A percentile compares a stretch with the other conserved stretches of the same genome.
phyloP scores from a whole-genome alignment of 1,140 invertebrate genomes.

The Muscidifurax raptorellus region DNA sequence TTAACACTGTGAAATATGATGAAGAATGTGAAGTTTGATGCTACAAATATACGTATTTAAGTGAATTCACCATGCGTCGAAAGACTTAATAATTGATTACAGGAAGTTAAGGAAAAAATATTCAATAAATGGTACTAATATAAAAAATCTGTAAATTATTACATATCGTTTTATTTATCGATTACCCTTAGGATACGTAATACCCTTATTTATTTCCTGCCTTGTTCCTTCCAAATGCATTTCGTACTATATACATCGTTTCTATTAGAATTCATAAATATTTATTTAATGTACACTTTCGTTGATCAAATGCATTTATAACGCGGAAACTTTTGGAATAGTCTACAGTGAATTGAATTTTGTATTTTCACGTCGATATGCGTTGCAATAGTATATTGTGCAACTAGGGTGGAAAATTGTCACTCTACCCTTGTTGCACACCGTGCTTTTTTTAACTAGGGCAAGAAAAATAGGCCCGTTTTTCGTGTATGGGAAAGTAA shows the following conservation, averaged over 20 bases:
- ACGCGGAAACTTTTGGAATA: neutral
- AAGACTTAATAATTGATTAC: constrained; percentile 39
- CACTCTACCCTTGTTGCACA: too few relatives aligned
- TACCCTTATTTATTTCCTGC: neutral
- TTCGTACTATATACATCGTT: too few relatives aligned
- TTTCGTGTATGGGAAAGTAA: too few relatives aligned
- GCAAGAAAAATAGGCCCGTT: too few relatives aligned
- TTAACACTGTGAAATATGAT: constrained; percentile 22
- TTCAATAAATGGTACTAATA: constrained; percentile 44
- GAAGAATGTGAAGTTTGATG: constrained; percentile 20
- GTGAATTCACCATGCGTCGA: constrained; percentile 35
- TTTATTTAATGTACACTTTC: too few relatives aligned
- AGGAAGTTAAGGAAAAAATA: constrained; percentile 33
- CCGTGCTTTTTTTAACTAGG: too few relatives aligned
- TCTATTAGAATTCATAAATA: too few relatives aligned
- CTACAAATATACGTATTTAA: constrained; percentile 40
- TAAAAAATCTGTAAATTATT: neutral
- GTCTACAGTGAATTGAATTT: neutral
- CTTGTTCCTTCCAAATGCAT: neutral
- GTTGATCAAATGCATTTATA: neutral
- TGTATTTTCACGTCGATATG: too few relatives aligned
- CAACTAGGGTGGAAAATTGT: too few relatives aligned
- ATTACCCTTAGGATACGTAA: too few relatives aligned
- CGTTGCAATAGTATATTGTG: too few relatives aligned
- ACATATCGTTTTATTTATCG: neutral